A percentile compares a stretch with the other conserved stretches of the same genome.
phyloP scores from a whole-genome alignment of 2,888 invertebrate species.

The Trisateles emortualis region DNA sequence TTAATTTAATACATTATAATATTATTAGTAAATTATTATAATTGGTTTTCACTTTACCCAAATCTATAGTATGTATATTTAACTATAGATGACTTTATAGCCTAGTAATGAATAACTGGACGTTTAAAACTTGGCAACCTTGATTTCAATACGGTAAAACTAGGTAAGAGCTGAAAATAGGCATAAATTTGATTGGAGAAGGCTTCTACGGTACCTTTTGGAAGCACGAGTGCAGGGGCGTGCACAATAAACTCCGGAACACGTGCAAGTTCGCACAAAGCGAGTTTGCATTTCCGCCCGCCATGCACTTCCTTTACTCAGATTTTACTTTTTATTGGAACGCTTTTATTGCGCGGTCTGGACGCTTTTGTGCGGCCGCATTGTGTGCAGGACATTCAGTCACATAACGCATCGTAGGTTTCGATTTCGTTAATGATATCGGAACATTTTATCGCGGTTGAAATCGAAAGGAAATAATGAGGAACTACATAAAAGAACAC shows the following conservation, averaged over 20 bases:
- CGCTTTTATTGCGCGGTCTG: slow-evolving; percentile 79
- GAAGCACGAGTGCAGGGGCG: slow-evolving; percentile 65
- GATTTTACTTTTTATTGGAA: slow-evolving; percentile 83
- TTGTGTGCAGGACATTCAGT: slow-evolving; percentile 81
- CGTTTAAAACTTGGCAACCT: background rate
- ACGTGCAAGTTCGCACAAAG: slow-evolving; percentile 85
- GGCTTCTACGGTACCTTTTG: slow-evolving; percentile 69
- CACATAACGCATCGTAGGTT: slow-evolving; percentile 82
- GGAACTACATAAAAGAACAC: slow-evolving; percentile 39
- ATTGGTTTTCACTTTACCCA: no score
- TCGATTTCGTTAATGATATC: slow-evolving; percentile 86
- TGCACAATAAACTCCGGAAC: slow-evolving; percentile 83
- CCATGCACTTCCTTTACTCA: slow-evolving; percentile 84
- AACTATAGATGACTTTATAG: background rate
- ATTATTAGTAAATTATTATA: no score
- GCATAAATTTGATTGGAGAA: slow-evolving; percentile 56
- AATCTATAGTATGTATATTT: no score
- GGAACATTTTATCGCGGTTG: slow-evolving; percentile 75
- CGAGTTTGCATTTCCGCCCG: slow-evolving; percentile 86
- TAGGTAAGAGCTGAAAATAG: slow-evolving; percentile 61
- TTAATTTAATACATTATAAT: no score
- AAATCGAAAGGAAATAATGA: slow-evolving; percentile 80
- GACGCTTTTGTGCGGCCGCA: slow-evolving; percentile 73
- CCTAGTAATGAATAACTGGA: background rate
- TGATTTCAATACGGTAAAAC: slow-evolving; percentile 1